These are phyloP conservation scores for Melangyna quadrimaculata DNA, from an alignment of 2,888 invertebrate genomes.

Conservation along the genomic window DNA sequence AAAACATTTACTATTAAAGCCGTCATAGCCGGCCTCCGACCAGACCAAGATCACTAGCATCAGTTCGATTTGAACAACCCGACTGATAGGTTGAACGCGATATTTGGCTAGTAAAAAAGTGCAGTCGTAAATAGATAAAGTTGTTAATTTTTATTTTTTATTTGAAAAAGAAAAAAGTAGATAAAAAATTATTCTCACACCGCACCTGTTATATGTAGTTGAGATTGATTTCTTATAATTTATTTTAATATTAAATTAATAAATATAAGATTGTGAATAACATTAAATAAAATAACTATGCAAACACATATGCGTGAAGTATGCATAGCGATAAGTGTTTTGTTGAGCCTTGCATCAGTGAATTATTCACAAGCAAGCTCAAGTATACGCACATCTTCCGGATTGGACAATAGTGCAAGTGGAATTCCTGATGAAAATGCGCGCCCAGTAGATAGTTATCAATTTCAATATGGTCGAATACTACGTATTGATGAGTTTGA, in stretches of 20 bases:
- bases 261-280: constrained; percentile 25
- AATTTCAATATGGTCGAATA: constrained; percentile 12
- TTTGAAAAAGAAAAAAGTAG: background rate
- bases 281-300: constrained; percentile 51
- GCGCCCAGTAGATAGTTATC: constrained; percentile 24
- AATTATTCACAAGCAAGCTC: constrained; percentile 42
- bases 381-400: constrained; percentile 47
- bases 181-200: constrained; percentile 4
- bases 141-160: background rate
- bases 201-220: too few relatives aligned
- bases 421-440: constrained; percentile 29
- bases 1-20: constrained; percentile 21
- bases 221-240: constrained; percentile 7
- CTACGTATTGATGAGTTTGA: constrained; percentile 69
- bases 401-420: constrained; percentile 48
- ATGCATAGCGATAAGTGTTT: constrained; percentile 35
- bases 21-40: constrained; percentile 13
- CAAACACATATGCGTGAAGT: constrained; percentile 46
- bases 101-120: constrained; percentile 21
- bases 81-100: constrained; percentile 56
- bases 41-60: constrained; percentile 35
- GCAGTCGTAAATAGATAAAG: constrained; percentile 17
- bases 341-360: constrained; percentile 39
- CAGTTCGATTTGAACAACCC: constrained; percentile 62
- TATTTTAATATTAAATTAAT: background rate